Base-by-base conservation (phyloP, 2,888 invertebrate species). In the Idaea biselata region DNA sequence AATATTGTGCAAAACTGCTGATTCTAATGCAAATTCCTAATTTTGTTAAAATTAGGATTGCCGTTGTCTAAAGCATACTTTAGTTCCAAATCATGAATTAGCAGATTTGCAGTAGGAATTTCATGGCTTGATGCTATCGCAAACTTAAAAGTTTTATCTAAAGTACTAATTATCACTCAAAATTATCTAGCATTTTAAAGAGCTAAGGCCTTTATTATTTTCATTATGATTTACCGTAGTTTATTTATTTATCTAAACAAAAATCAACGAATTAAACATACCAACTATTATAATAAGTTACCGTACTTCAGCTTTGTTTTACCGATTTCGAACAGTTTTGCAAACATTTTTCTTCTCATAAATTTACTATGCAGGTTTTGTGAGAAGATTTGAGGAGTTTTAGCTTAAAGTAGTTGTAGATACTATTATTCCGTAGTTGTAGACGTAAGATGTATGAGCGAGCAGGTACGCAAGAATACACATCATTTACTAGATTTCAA, bases 291-390 rank as follows among this genome's bases (percentile, higher is more conserved):
- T 80, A 79, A 72, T 73, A 75, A 79, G 73, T 74, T 73, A 75
- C 74, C 81, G 83, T 82, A 83, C 81, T 84, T 84, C 85, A 87
- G 88, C 88, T 86, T 88, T 77, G 80, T 80, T 78, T 78, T 78
- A 80, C 73, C 69, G 72, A 83, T 76, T 77, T 75, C 79, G 79
- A 89, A 92, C 91, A 91, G 91, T 91, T 91, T 89, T 92, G 92
- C 92, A 92, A 92, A 92, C 92, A 92, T 90, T 91, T 91, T 92
- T 91, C 91, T 91, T 88, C 89, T 91, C 88, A 89, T 89, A 82
- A 89, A 88, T 87, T 87, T 87, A 88, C 87, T 87, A 84, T 87
- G 85, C 89, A 91, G 88, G 89, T 90, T 91, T 88, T 89, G 86
- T 89, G 88, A 89, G 87, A 88, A 90, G 88, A 88, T 87, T 53